Evolutionary conservation across 2,888 invertebrate species (phyloP), one percentile per base, ranked within the genome.

Genomic region (Horisme vitalbata): DNA sequence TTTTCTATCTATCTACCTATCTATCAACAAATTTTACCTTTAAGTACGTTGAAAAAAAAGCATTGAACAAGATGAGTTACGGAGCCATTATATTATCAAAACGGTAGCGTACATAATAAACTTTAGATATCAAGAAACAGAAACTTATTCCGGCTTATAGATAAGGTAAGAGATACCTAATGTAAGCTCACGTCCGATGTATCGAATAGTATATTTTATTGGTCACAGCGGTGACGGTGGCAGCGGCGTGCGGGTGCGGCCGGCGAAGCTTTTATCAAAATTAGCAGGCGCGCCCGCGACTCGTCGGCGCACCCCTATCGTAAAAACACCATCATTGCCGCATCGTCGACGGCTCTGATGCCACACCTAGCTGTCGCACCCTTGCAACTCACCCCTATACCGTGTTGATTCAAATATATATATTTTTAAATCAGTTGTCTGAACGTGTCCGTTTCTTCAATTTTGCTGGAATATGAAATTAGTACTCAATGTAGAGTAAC

Each of bases 231-330:
- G 73, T 70, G 76, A 71, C 63, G 66, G 67, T 63, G 57, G 65
- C n/a, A n/a, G 61, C 34, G 38, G 51, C 56, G 61, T 41, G 59
- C 65, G 79, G 87, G 88, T 65, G 87, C 79, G 88, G 83, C 79
- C 81, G 79, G 71, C 78, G 81, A 82, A 71, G 89, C 89, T 89
- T 89, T 89, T 88, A 89, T 85, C 87, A 77, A 88, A 89, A 89
- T 89, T 85, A 85, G 85, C 80, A 71, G 79, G 79, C 82, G 83
- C 83, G 81, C 79, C 85, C 79, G 63, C 66, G 76, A 23, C 20
- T 27, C 23, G 13, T 20, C 21, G 46, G 74, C 83, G 79, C 88
- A 79, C 88, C 88, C 83, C 79, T 70, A 73, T 82, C 86, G 80
- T 88, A 88, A 88, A 88, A 85, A 76, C 79, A 82, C 75, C 78